These are phyloP conservation scores for Lycodopsis pacificus DNA, from an alignment of 2,797 vertebrate genomes.

Conservation along the genomic window DNA sequence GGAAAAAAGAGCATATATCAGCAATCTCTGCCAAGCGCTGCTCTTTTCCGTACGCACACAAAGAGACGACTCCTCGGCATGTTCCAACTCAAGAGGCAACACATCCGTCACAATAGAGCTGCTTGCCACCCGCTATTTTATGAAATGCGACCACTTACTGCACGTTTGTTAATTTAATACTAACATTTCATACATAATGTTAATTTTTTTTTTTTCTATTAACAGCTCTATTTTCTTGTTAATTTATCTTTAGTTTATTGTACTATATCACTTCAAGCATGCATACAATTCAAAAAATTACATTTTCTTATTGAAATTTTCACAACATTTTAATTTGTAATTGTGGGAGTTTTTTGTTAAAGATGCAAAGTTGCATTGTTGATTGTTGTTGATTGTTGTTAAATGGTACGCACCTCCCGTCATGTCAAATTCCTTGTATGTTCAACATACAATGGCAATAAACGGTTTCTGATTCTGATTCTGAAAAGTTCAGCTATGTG, in stretches of 20 bases:
- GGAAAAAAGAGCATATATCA: constrained; percentile 85
- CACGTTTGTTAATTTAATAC: constrained; percentile 17
- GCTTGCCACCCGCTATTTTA: constrained; percentile 42
- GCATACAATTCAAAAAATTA: not conserved
- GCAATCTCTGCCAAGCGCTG: constrained; percentile 81
- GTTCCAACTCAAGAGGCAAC: constrained; percentile 54
- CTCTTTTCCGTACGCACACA: constrained; percentile 79
- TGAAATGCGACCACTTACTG: constrained; percentile 1
- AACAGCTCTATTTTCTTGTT: not conserved
- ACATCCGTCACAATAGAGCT: constrained; percentile 36
- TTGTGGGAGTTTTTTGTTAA: constrained; percentile 10
- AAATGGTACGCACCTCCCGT: too few relatives aligned
- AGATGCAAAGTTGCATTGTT: not conserved
- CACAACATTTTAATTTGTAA: not conserved
- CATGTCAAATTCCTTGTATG: too few relatives aligned
- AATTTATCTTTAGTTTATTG: not conserved
- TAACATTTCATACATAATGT: constrained; percentile 2
- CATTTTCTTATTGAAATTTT: not conserved
- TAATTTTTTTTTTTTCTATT: not conserved
- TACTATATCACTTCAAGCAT: not conserved
- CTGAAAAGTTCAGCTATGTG: constrained; percentile 22
- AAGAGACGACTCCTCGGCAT: constrained; percentile 70
- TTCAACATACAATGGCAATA: too few relatives aligned
- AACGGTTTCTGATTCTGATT: too few relatives aligned
- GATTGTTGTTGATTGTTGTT: too few relatives aligned